Evolutionary conservation across 2,888 invertebrate species (phyloP).

Genomic region (Pedicia rivosa): DNA sequence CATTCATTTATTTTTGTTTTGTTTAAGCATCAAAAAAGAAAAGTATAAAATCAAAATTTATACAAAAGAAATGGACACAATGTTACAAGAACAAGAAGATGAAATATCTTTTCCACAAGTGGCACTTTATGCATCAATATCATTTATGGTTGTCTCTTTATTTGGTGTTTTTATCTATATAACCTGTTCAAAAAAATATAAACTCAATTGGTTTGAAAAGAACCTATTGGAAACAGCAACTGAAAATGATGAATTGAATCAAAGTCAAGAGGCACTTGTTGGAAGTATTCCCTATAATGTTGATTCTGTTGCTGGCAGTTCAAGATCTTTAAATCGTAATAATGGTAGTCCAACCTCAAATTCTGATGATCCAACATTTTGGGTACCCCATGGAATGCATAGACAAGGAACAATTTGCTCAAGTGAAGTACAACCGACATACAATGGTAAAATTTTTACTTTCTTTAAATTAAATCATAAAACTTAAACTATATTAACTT

Average conservation of each 20-base stretch:
- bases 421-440: constrained; percentile 14
- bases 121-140: constrained; percentile 32
- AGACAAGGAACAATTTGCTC: constrained; percentile 13
- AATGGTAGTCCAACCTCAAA: constrained; percentile 27
- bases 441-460: constrained; percentile 12
- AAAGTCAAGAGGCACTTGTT: constrained; percentile 33
- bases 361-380: constrained; percentile 32
- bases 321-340: constrained; percentile 17
- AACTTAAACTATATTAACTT: not conserved
- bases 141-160: constrained; percentile 33
- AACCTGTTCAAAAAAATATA: constrained; percentile 35
- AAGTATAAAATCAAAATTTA: too few species aligned
- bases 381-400: constrained; percentile 26
- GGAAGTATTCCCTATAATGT: constrained; percentile 26
- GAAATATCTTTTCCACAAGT: constrained; percentile 29
- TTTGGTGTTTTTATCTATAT: constrained; percentile 33
- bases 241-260: constrained; percentile 28
- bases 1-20: too few species aligned
- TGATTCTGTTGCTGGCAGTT: constrained; percentile 29
- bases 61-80: constrained; percentile 25
- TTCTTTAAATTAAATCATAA: not conserved
- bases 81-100: constrained; percentile 26
- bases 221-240: constrained; percentile 35
- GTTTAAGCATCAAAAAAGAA: too few species aligned
- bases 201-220: constrained; percentile 42